phyloP scores from a whole-genome alignment of 2,797 vertebrate species.

The Melanotaenia pygmaea region DNA sequence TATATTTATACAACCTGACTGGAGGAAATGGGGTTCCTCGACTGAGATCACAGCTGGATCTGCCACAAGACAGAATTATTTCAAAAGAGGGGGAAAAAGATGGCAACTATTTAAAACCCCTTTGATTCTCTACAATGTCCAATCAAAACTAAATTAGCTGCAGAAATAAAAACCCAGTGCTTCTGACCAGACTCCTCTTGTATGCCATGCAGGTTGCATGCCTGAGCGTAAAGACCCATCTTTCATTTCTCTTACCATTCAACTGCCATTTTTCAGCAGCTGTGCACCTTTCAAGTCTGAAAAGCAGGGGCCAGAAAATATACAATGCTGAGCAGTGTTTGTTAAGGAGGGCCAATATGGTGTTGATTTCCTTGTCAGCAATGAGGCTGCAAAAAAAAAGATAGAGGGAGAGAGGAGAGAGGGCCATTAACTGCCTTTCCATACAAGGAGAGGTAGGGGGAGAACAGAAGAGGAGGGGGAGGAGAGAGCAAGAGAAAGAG shows the following conservation, averaged over 20 bases:
- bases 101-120: slow-evolving; percentile 20
- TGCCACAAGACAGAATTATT: slow-evolving; percentile 38
- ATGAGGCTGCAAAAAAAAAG: slow-evolving; percentile 63
- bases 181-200: slow-evolving; percentile 36
- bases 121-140: slow-evolving; percentile 49
- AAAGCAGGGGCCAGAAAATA: slow-evolving; percentile 42
- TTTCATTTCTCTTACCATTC: slow-evolving; percentile 25
- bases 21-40: slow-evolving; percentile 38
- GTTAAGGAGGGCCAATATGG: slow-evolving; percentile 54
- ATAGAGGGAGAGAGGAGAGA: slow-evolving; percentile 54
- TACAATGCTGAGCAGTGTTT: slow-evolving; percentile 47
- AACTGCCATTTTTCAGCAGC: slow-evolving; percentile 55
- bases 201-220: slow-evolving; percentile 48
- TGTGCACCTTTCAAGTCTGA: slow-evolving; percentile 36
- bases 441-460: slow-evolving; percentile 81
- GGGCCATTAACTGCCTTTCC: slow-evolving; percentile 74
- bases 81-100: slow-evolving; percentile 6
- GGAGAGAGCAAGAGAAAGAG: slow-evolving; percentile 58
- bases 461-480: slow-evolving; percentile 65
- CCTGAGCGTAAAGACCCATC: slow-evolving; percentile 9
- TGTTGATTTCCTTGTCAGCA: slow-evolving; percentile 74
- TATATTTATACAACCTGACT: slow-evolving; percentile 33
- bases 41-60: slow-evolving; percentile 66
- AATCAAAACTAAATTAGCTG: slow-evolving; percentile 54
- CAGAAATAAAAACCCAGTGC: slow-evolving; percentile 26